phyloP scores from a whole-genome alignment of 2,113 vertebrate species.

The Tamias sibiricus region DNA sequence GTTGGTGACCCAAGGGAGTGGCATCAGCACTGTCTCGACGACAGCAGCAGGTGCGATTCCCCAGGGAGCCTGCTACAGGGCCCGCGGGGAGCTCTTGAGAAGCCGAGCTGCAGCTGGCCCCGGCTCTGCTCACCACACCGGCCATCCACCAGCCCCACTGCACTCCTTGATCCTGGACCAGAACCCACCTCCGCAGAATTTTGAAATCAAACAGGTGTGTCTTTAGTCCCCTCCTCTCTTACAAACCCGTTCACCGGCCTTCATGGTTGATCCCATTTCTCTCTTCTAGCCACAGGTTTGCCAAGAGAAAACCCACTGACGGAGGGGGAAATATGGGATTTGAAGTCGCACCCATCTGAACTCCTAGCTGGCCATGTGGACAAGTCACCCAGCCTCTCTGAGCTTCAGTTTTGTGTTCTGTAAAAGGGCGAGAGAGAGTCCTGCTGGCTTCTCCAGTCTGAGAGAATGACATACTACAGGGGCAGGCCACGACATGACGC shows the following conservation, averaged over 20 bases:
- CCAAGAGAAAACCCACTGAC: not conserved
- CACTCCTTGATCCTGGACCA: not conserved
- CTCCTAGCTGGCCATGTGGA: not conserved
- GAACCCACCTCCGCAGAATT: not conserved
- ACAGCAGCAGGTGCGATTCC: not conserved
- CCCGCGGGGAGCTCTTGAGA: not conserved
- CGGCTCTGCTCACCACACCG: not conserved
- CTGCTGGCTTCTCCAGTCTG: not conserved
- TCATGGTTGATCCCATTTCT: not conserved
- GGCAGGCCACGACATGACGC: rapidly evolving
- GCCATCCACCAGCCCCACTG: not conserved
- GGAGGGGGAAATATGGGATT: too few species aligned
- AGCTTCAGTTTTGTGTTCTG: not conserved
- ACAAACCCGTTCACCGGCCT: not conserved
- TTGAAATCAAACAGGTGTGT: not conserved
- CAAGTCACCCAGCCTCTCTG: not conserved
- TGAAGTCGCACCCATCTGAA: not conserved
- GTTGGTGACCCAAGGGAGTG: not conserved
- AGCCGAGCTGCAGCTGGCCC: not conserved
- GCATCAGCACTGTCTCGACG: not conserved
- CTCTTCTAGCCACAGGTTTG: not conserved
- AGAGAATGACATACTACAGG: rapidly evolving
- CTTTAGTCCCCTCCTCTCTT: not conserved
- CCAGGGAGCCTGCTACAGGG: not conserved
- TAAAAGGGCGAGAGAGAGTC: not conserved